A percentile compares a stretch with the other conserved stretches of the same genome.
Evolutionary conservation across 2,888 invertebrate genomes (phyloP).

Genomic region (Spisula solida): DNA sequence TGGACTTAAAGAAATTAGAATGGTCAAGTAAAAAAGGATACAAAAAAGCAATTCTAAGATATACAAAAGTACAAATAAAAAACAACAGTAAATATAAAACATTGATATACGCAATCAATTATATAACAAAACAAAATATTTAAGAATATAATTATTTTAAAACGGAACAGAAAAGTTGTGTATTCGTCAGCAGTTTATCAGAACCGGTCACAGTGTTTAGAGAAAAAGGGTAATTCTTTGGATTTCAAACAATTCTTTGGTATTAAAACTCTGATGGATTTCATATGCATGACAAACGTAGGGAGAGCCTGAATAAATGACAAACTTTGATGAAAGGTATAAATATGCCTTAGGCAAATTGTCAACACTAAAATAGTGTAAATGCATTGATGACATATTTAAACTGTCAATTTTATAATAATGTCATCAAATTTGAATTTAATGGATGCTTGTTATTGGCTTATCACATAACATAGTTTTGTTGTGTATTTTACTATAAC

Average conservation of each 20-base stretch:
- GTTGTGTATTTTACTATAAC: not conserved
- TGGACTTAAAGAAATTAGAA: slow-evolving; percentile 34
- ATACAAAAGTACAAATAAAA: slow-evolving; percentile 9
- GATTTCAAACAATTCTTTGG: slow-evolving; percentile 22
- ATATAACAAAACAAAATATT: not conserved
- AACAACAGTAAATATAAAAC: not conserved
- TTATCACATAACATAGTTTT: not conserved
- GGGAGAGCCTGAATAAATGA: not conserved
- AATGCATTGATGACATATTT: not conserved
- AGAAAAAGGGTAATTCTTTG: not conserved
- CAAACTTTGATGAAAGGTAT: not conserved
- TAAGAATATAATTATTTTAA: not conserved
- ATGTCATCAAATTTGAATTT: slow-evolving; percentile 12
- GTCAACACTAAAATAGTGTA: not conserved
- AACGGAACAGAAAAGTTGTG: slow-evolving; percentile 5
- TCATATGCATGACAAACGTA: not conserved
- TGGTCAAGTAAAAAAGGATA: slow-evolving; percentile 25
- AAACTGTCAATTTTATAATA: slow-evolving; percentile 2
- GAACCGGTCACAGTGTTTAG: not conserved
- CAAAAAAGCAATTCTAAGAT: slow-evolving; percentile 27
- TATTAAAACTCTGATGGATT: not conserved
- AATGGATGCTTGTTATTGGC: not conserved
- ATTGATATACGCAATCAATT: not conserved
- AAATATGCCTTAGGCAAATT: not conserved
- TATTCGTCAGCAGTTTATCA: not conserved